Conservation (phyloP, 2,797 vertebrate genomes). For the Bufotes viridis region DNA sequence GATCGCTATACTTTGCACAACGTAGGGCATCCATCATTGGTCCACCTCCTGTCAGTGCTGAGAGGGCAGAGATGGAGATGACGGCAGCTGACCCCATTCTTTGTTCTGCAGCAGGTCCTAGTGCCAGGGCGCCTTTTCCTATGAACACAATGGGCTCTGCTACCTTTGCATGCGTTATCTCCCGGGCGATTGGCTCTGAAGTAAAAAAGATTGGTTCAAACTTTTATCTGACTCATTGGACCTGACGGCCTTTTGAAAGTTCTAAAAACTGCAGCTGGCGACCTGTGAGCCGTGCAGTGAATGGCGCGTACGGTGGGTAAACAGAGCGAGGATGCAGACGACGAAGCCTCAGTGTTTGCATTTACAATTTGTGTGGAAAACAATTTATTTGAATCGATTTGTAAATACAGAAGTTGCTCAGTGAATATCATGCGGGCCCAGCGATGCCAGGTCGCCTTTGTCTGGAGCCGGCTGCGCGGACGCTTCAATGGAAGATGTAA, state of each 20-base stretch:
- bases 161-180: not conserved
- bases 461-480: not conserved
- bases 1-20: too few species aligned
- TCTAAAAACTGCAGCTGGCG: not conserved
- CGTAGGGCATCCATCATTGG: too few species aligned
- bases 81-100: too few species aligned
- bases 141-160: not conserved
- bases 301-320: not conserved
- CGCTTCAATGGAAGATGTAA: not conserved
- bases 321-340: not conserved
- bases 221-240: not conserved
- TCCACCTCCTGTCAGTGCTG: too few species aligned
- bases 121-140: not conserved
- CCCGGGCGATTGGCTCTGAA: not conserved
- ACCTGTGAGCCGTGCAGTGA: not conserved
- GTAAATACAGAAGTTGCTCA: slow-evolving; percentile 16
- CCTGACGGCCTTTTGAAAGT: not conserved
- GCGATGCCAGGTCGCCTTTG: not conserved
- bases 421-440: not conserved
- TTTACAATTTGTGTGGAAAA: not conserved
- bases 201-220: not conserved
- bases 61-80: too few species aligned
- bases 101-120: not conserved
- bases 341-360: not conserved
- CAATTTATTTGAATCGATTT: slow-evolving; percentile 4